Evolutionary conservation across 2,113 vertebrate species (phyloP), one percentile per base, ranked within the genome.

Genomic region (Colaptes auratus): DNA sequence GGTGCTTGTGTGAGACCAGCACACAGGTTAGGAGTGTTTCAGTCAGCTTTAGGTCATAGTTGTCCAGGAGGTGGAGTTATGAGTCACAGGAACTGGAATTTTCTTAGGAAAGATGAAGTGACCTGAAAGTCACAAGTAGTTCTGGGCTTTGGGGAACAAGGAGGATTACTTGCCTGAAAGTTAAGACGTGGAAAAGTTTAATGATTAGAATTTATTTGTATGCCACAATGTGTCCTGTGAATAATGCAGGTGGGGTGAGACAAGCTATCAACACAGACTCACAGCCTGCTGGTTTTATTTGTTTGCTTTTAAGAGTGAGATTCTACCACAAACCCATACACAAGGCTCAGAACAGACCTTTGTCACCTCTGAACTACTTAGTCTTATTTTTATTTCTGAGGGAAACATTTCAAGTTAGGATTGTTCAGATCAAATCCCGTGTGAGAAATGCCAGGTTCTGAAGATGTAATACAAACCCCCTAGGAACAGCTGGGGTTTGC

Each of bases 71-170:
- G 73, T 65, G 39, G 63, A 78, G 74, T 55, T 87, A 86, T 95
- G 92, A 97, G 82, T 97, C 97, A 97, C 78, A 95, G 64, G 53
- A 78, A 76, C 50, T 60, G 59, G 10, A 85, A 39, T 8, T 72
- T 91, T 83, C 75, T 84, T 21, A 24, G 39, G 44, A 36, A 89
- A 92, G 52, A 25, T 65, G 2, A 76, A 82, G 17, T 77, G 28
- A 79, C 24, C 21, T 42, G 31, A 82, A 73, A 24, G 25, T 74
- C 27, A 10, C 4, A n/a, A 44, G 12, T 4, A 78, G 15, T n/a
- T 79, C 39, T 48, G 23, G 52, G 17, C 15, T 58, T 86, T 75
- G 31, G 28, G 8, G 48, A 82, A 31, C 5, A 52, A 60, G 44
- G 9, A 71, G 24, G 4, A 60, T 17, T 53, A 36, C 15, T 25